These are phyloP conservation scores for Bugulina stolonifera DNA, from an alignment of 2,888 invertebrate genomes.

Conservation along the genomic window DNA sequence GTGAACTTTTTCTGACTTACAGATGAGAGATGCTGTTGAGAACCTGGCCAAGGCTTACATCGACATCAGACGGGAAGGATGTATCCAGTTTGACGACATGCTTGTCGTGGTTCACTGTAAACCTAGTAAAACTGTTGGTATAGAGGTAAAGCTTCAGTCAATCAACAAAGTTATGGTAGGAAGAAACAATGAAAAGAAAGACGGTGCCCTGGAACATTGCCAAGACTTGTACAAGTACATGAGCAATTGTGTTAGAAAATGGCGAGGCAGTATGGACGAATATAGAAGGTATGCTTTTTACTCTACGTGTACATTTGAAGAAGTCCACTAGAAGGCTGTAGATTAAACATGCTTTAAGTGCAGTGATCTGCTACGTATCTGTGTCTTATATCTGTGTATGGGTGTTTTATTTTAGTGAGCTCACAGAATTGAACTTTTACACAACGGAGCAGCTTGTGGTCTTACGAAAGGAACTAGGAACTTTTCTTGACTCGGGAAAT, in stretches of 20 bases:
- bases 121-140: not conserved
- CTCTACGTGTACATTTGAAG: not conserved
- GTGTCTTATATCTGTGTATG: not conserved
- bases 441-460: slow-evolving; percentile 43
- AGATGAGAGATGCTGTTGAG: slow-evolving; percentile 17
- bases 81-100: slow-evolving; percentile 17
- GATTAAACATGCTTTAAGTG: no score
- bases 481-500: not conserved
- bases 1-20: no score
- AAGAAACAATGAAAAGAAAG: not conserved
- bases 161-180: not conserved
- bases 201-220: not conserved
- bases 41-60: slow-evolving; percentile 10
- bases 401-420: slow-evolving; percentile 27
- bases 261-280: not conserved
- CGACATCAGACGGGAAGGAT: not conserved
- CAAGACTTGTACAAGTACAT: not conserved
- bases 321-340: no score
- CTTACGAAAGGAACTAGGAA: slow-evolving; percentile 32
- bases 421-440: slow-evolving; percentile 35
- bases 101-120: not conserved
- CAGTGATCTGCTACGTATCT: not conserved
- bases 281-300: not conserved
- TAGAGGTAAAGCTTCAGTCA: slow-evolving; percentile 5
- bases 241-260: not conserved